Evolutionary conservation across 2,888 invertebrate species (phyloP).

Genomic region (Venusia cambrica): DNA sequence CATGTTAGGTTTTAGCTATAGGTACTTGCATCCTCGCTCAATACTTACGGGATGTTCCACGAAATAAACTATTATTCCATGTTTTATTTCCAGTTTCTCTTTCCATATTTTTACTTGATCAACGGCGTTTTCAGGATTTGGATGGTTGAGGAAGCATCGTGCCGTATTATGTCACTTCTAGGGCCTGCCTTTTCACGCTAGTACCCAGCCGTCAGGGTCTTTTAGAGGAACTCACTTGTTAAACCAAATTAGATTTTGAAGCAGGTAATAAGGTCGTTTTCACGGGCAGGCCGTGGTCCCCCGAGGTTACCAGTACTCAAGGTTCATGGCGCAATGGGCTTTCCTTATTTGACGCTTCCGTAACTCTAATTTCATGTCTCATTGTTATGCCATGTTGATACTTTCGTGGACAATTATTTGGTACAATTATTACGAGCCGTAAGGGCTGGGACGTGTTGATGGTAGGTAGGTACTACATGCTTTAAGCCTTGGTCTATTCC

Average conservation of each 20-base stretch:
- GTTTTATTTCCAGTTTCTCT: too few relatives aligned
- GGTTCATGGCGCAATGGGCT: slow-evolving; percentile 46
- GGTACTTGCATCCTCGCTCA: too few relatives aligned
- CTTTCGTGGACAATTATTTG: slow-evolving; percentile 32
- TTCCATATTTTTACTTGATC: too few relatives aligned
- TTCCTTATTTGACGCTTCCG: slow-evolving; percentile 60
- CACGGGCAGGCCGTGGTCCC: slow-evolving; percentile 47
- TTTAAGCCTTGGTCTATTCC: too few relatives aligned
- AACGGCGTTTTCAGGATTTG: too few relatives aligned
- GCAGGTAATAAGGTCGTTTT: slow-evolving; percentile 33
- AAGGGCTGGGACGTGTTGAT: slow-evolving; percentile 5
- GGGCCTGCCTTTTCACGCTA: too few relatives aligned
- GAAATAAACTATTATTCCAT: too few relatives aligned
- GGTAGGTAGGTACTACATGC: background rate
- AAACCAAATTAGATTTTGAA: slow-evolving; percentile 9
- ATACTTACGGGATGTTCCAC: too few relatives aligned
- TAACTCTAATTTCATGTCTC: slow-evolving; percentile 40
- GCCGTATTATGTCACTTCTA: too few relatives aligned
- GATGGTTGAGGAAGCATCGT: too few relatives aligned
- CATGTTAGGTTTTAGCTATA: too few relatives aligned
- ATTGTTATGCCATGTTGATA: slow-evolving; percentile 45
- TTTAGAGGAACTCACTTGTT: background rate
- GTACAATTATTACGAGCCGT: slow-evolving; percentile 4
- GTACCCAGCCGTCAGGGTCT: too few relatives aligned
- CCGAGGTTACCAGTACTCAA: slow-evolving; percentile 54